These are phyloP conservation scores for Drosophila nr. fundita DNA, from an alignment of 2,888 invertebrate genomes.

Conservation along the genomic window DNA sequence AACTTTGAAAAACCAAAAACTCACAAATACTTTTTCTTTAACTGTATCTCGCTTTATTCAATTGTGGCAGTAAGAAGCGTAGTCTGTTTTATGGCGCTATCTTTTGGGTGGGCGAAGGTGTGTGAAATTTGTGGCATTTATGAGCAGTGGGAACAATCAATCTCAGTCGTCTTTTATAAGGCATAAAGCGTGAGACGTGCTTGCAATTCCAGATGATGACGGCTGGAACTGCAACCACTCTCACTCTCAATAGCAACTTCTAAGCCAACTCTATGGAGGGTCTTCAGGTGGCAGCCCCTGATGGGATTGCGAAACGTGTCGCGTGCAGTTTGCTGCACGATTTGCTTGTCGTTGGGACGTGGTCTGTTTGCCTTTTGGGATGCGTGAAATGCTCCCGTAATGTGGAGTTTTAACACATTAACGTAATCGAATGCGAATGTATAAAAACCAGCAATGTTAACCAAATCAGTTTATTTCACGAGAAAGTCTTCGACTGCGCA, in stretches of 20 bases:
- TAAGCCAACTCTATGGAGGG: slow-evolving; percentile 23
- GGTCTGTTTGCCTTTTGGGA: slow-evolving; percentile 27
- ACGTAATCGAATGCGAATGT: slow-evolving; percentile 37
- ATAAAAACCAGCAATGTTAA: slow-evolving; percentile 57
- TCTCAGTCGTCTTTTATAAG: slow-evolving; percentile 51
- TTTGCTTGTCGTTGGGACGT: slow-evolving; percentile 74
- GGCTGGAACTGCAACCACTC: slow-evolving; percentile 7
- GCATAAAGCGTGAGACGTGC: slow-evolving; percentile 67
- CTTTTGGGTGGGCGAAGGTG: background rate
- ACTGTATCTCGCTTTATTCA: slow-evolving; percentile 3
- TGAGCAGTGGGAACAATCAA: slow-evolving; percentile 56
- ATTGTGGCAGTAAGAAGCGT: background rate
- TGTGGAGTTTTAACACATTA: slow-evolving; percentile 67
- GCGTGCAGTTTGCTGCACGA: slow-evolving; percentile 74
- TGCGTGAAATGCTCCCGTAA: slow-evolving; percentile 67
- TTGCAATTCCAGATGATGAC: slow-evolving; percentile 29
- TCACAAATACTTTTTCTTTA: background rate
- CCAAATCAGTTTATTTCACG: slow-evolving; percentile 65
- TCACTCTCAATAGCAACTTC: slow-evolving; percentile 28
- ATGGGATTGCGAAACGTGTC: slow-evolving; percentile 68
- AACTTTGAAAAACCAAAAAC: background rate
- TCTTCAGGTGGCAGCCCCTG: slow-evolving; percentile 12
- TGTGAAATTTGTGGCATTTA: slow-evolving; percentile 68
- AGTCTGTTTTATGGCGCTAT: slow-evolving; percentile 20
- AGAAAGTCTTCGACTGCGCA: slow-evolving; percentile 67